Conservation (phyloP, 2,797 vertebrate genomes). For the Sarcoramphus papa region DNA sequence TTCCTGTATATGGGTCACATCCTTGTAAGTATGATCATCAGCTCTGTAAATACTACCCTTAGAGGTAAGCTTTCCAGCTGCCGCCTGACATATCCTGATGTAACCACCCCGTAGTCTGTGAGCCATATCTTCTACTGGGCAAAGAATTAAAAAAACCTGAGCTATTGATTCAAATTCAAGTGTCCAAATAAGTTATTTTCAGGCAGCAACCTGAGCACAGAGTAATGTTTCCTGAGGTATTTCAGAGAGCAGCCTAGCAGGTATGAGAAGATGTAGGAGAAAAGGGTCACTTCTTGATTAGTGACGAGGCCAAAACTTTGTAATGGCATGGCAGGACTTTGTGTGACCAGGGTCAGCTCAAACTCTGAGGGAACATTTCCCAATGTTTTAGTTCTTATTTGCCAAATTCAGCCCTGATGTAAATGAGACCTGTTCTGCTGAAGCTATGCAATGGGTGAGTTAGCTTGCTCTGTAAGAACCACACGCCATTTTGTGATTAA, state of each 20-base stretch:
- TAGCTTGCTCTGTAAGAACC: neutral
- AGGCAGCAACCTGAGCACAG: neutral
- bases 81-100: neutral
- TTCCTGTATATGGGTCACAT: conserved; percentile 12
- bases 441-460: neutral
- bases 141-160: neutral
- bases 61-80: neutral
- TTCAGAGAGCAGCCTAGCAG: neutral
- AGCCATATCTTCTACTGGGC: neutral
- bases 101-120: neutral
- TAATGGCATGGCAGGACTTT: neutral
- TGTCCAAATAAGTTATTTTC: neutral
- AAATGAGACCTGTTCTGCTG: neutral
- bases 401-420: neutral
- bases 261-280: neutral
- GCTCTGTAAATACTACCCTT: neutral
- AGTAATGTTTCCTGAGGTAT: neutral
- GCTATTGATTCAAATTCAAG: neutral
- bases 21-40: neutral
- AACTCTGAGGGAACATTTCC: neutral
- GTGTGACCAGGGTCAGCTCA: neutral
- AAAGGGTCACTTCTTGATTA: neutral
- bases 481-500: neutral
- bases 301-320: neutral
- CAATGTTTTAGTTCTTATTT: neutral